Evolutionary conservation across 2,888 invertebrate genomes (phyloP), one percentile per base, ranked within the genome.

Genomic region (Brachyptera risi): DNA sequence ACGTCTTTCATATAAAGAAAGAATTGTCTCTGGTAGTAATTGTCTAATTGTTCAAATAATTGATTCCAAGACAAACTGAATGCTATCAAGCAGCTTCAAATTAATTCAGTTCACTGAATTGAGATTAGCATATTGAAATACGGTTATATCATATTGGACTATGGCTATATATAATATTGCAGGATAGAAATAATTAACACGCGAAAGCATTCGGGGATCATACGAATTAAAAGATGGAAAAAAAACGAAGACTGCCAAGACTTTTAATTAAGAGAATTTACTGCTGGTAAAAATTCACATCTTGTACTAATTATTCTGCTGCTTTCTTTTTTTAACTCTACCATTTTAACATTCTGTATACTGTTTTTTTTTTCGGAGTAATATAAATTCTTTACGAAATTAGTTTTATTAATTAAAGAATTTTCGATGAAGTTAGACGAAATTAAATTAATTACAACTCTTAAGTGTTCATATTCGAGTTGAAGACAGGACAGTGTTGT

Each of bases 231-330:
- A 31, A 31, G 11, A 11, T 31, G 7, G n/a, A n/a, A n/a, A n/a
- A 61, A 61, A 58, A 61, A 61, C 40, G 57, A n/a, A n/a, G n/a
- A n/a, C n/a, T 57, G 44, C 49, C 47, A 23, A 49, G 31, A 60
- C 44, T 63, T 62, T 63, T 63, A 63, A 63, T 63, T 63, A 63
- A 63, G 47, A 60, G 50, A 60, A 63, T 60, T 63, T 63, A 63
- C 60, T 56, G 60, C 63, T 63, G 63, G 51, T 63, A 60, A 60
- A 58, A 54, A 21, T 35, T 9, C 47, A 47, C 47, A 24, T 47
- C 47, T 47, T 21, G 23, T n/a, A 54, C 13, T 54, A 31, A 54
- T 15, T 35, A 19, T 35, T 24, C 37, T 37, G 35, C 38, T 37
- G 2, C 54, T 37, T 21, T 35, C 54, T 11, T 11, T 11, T 31